Evolutionary conservation across 1,140 invertebrate genomes (phyloP), one percentile per base, ranked within the genome.

Genomic region (Whitmania pigra): DNA sequence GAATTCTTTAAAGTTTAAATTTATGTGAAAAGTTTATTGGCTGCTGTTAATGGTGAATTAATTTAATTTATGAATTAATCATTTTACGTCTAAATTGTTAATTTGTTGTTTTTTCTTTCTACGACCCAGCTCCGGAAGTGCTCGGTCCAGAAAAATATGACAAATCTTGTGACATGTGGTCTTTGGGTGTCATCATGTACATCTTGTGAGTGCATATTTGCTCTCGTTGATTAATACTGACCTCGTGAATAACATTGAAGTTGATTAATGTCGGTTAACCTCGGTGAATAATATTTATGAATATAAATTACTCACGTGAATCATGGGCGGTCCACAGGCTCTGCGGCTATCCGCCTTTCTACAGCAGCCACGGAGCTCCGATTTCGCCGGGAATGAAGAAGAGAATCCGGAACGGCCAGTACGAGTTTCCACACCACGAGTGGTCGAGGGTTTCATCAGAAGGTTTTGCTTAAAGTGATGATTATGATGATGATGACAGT

Each of bases 311-410:
- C 31, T 36, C 43, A 11, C 3, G 15, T 49, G 43, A 49, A 49
- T 49, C 15, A 49, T 11, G 43, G 43, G 13, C 43, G 22, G 22
- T 18, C 25, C 54, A 20, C 77, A 90, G 89, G 75, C 85, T 98
- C 67, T 98, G 94, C 84, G 95, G 95, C 7, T 98, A 95, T 82
- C 95, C 95, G 36, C 95, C 95, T 22, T 99, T 98, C 84, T 98
- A 96, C 81, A 95, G 92, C 80, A 94, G 94, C 81, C 91, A 96
- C 78, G 95, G 95, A 0, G 84, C 94, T 43, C 92, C 95, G 13
- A 97, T 99, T 77, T 97, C 94, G 40, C 94, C 95, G 0, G 95
- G 96, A n/a, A 99, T 99, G 96, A 98, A 98, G 81, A 94, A 91
- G 81, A 86, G 94, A 71, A 98, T 98, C 77, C 86, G 92, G 73